Evolutionary conservation across 2,888 invertebrate genomes (phyloP), one percentile per base, ranked within the genome.

Genomic region (Eubasilissa splendida): DNA sequence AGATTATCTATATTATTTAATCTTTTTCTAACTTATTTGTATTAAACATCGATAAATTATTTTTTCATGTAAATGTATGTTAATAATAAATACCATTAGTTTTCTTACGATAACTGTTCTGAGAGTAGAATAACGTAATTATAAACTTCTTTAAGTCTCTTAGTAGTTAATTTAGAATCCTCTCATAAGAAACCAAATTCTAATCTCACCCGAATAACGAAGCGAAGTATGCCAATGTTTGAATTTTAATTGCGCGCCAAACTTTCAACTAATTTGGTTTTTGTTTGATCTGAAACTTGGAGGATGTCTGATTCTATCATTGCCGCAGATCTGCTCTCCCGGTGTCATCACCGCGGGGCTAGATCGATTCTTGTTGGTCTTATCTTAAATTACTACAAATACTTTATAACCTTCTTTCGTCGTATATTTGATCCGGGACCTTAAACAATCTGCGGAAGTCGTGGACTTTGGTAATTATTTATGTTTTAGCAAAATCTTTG

Each of bases 191-290:
- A 76, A 53, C 79, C 71, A 33, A 65, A 79, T 73, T 79, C 65
- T 79, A 73, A 79, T 73, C 54, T 74, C 73, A 42, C 63, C 71
- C 73, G 33, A 79, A 73, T 74, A 54, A 58, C 54, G 65, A 50
- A 56, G 60, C 33, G 60, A 74, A 65, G 54, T 71, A 66, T 75
- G 65, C 77, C 74, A 77, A 66, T 74, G 74, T 77, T 75, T 80
- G 68, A 77, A 77, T 74, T 80, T 77, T 77, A 80, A 77, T 77
- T 77, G 79, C 66, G 42, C 73, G 50, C 73, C 66, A 77, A 78
- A 83, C 66, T 80, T 82, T 80, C 66, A 33, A 74, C 80, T 82
- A 80, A 82, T 80, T 82, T 79, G 79, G 73, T 77, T 73, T 79
- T 76, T 76, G 80, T 83, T 83, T 83, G 79, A 81, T 81, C 83